Evolutionary conservation across 2,888 invertebrate species (phyloP).

Genomic region (Notodonta ziczac): DNA sequence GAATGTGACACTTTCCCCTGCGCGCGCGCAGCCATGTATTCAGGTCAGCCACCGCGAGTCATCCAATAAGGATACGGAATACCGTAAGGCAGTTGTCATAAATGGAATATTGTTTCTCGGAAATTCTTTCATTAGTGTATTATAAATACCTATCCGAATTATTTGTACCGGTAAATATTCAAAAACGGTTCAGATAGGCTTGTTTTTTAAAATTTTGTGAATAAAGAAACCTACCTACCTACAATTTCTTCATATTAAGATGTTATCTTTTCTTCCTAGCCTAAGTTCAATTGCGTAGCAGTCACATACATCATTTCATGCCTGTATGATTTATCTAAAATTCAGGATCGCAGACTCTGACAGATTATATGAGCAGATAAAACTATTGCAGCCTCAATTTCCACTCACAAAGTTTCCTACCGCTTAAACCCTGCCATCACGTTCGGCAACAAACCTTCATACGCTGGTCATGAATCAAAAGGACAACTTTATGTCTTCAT

Average conservation of each 20-base stretch:
- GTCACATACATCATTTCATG: too few relatives aligned
- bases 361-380: too few relatives aligned
- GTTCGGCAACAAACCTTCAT: constrained; percentile 18
- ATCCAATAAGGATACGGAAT: constrained; percentile 34
- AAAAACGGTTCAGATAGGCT: neutral
- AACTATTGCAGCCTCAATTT: too few relatives aligned
- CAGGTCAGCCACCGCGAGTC: constrained; percentile 32
- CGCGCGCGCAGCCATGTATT: constrained; percentile 36
- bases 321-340: too few relatives aligned
- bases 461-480: constrained; percentile 26
- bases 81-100: constrained; percentile 3
- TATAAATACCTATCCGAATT: neutral
- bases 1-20: constrained; percentile 65
- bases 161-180: neutral
- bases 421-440: constrained; percentile 1
- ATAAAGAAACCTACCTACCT: too few relatives aligned
- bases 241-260: too few relatives aligned
- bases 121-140: neutral
- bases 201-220: too few relatives aligned
- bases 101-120: constrained; percentile 1
- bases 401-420: neutral
- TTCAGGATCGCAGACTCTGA: too few relatives aligned
- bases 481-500: constrained; percentile 24
- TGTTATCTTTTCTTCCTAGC: too few relatives aligned
- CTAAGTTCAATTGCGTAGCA: too few relatives aligned